Conservation (phyloP, 2,113 vertebrate genomes). For the Coregonus clupeaformis region DNA sequence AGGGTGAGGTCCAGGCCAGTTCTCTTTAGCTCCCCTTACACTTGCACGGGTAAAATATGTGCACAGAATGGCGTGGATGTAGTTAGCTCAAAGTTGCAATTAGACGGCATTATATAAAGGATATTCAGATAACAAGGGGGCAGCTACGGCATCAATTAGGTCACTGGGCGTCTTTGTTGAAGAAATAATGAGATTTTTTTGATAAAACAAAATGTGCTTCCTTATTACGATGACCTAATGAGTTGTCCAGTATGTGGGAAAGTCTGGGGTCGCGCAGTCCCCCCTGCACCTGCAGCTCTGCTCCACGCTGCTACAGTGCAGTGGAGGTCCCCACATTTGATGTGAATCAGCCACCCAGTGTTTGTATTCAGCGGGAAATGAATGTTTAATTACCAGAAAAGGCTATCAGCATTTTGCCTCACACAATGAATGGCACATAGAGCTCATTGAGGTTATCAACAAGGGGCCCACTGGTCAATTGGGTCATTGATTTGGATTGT, state of each 20-base stretch:
- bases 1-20: conserved; percentile 30
- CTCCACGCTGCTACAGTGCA: conserved; percentile 75
- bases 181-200: conserved; percentile 95
- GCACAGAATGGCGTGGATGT: conserved; percentile 72
- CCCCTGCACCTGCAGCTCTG: conserved; percentile 83
- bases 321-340: conserved; percentile 77
- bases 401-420: conserved; percentile 81
- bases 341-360: conserved; percentile 85
- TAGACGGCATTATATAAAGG: conserved; percentile 87
- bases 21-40: conserved; percentile 85
- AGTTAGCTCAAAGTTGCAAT: conserved; percentile 78
- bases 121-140: conserved; percentile 94
- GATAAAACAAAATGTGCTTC: conserved; percentile 91
- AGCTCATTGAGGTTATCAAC: conserved; percentile 96
- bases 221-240: conserved; percentile 97
- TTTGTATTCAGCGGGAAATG: conserved; percentile 87
- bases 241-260: conserved; percentile 89
- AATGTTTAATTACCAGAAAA: conserved; percentile 98
- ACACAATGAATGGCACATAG: conserved; percentile 90
- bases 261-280: conserved; percentile 75
- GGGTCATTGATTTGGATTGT: conserved; percentile 99
- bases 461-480: conserved; percentile 97
- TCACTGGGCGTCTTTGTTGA: conserved; percentile 86
- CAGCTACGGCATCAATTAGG: conserved; percentile 84
- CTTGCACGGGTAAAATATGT: conserved; percentile 72